Evolutionary conservation across 2,797 vertebrate genomes (phyloP).

Genomic region (Myiothlypis coronata): DNA sequence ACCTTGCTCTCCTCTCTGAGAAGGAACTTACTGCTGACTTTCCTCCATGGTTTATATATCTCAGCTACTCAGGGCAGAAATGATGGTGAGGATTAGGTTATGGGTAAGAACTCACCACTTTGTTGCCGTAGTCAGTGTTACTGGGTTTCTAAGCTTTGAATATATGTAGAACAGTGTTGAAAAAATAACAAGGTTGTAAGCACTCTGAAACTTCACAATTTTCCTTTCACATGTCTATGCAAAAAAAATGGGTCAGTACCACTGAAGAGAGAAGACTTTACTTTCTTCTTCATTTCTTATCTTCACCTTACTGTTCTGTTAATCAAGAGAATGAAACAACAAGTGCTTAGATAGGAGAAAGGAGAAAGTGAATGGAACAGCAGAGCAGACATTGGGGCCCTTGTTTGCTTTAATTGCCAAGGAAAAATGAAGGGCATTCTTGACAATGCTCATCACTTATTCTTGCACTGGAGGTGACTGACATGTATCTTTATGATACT

Average conservation of each 20-base stretch:
- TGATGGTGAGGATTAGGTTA: background rate
- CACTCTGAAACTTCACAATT: background rate
- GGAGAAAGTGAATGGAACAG: background rate
- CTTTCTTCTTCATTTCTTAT: background rate
- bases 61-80: background rate
- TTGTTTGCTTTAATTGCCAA: conserved; percentile 12
- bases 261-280: background rate
- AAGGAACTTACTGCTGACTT: background rate
- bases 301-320: background rate
- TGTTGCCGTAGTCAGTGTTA: background rate
- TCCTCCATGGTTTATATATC: background rate
- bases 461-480: conserved; percentile 12
- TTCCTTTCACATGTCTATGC: background rate
- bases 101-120: background rate
- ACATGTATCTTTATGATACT: conserved; percentile 45
- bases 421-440: conserved; percentile 29
- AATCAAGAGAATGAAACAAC: background rate
- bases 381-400: background rate
- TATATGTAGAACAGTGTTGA: background rate
- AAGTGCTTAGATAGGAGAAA: background rate
- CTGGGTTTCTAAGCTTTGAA: background rate
- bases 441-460: conserved; percentile 25
- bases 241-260: background rate
- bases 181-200: background rate
- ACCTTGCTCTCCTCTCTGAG: background rate